Conservation (phyloP, 2,113 vertebrate genomes). For the Todiramphus saurophagus region DNA sequence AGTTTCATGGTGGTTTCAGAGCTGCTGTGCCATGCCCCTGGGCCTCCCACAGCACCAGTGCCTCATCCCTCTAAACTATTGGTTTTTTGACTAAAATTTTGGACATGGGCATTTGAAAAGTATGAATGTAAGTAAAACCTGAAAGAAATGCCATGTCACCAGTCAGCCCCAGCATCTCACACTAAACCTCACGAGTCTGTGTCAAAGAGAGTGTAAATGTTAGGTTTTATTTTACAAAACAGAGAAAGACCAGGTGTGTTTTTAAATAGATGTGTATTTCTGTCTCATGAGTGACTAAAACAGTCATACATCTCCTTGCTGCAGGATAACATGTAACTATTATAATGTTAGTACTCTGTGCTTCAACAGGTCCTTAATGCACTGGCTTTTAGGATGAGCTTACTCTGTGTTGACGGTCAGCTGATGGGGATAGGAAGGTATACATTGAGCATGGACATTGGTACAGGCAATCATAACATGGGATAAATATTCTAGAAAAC, state of each 20-base stretch:
- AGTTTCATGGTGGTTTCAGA: fast-evolving
- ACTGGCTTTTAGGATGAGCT: not conserved
- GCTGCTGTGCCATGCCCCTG: fast-evolving
- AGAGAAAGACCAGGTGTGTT: fast-evolving
- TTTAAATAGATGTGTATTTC: not conserved
- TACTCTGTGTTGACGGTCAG: not conserved
- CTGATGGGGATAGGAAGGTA: not conserved
- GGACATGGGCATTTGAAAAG: not conserved
- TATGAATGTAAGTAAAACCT: not conserved
- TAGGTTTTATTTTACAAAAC: not conserved
- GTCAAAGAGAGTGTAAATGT: not conserved
- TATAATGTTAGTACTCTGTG: not conserved
- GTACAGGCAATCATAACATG: not conserved
- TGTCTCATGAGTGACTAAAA: not conserved
- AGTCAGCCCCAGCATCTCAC: not conserved
- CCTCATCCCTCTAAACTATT: fast-evolving
- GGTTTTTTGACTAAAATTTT: not conserved
- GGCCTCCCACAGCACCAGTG: fast-evolving
- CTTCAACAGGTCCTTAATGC: not conserved
- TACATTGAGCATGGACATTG: not conserved
- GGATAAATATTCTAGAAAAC: not conserved
- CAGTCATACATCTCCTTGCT: not conserved
- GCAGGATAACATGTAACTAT: not conserved
- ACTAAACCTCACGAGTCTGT: not conserved
- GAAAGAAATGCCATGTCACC: not conserved